Percentiles rank a stretch among this genome's conserved stretches.
These are phyloP conservation scores for Eristalinus sepulchralis DNA, from an alignment of 2,888 invertebrate genomes.

Conservation along the genomic window DNA sequence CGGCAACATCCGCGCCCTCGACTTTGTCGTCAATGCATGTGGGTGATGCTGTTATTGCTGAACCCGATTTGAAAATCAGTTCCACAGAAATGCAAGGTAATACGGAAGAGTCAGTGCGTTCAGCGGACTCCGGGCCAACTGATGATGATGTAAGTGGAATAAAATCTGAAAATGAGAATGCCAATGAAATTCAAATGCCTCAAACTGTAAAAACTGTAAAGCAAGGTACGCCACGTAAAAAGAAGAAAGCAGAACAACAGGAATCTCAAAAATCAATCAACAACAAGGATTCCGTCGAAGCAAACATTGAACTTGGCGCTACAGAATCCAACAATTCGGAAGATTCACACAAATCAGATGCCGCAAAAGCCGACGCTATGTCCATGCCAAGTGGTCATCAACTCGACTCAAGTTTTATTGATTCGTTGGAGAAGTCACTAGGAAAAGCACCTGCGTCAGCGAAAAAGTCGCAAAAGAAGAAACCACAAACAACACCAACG, in stretches of 20 bases:
- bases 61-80: neutral
- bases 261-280: neutral
- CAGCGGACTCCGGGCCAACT: neutral
- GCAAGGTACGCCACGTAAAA: conserved; percentile 30
- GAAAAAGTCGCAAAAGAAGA: conserved; percentile 44
- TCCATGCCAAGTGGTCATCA: conserved; percentile 22
- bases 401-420: conserved; percentile 56
- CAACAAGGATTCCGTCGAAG: neutral
- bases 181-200: neutral
- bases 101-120: neutral
- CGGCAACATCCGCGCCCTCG: neutral
- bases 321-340: conserved; percentile 42
- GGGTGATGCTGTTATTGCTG: neutral
- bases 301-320: neutral
- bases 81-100: neutral
- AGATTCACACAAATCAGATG: conserved; percentile 11
- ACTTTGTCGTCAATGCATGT: neutral
- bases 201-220: neutral
- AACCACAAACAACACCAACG: conserved; percentile 4
- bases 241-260: conserved; percentile 8
- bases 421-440: conserved; percentile 50
- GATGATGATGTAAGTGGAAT: neutral
- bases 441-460: neutral
- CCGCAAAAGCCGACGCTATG: conserved; percentile 13
- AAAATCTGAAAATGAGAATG: neutral